Evolutionary conservation across 2,888 invertebrate genomes (phyloP).

Genomic region (Anticlea derivata): DNA sequence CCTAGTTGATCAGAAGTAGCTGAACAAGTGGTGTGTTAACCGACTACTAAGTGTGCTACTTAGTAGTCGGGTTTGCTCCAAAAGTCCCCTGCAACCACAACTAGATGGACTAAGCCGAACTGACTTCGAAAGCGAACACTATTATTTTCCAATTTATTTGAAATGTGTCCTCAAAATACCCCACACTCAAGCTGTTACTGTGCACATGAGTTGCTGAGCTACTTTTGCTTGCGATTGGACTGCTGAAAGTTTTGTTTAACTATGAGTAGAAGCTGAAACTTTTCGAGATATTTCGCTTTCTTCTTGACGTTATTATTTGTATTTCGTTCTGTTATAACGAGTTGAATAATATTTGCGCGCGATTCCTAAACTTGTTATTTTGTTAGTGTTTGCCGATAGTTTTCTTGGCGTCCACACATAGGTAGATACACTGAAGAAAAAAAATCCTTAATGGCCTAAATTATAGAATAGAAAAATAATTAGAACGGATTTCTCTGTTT

Average conservation of each 20-base stretch:
- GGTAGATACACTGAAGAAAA: not conserved
- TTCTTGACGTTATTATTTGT: slow-evolving; percentile 28
- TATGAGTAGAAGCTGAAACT: slow-evolving; percentile 23
- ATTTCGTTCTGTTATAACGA: slow-evolving; percentile 26
- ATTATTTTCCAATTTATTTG: no score
- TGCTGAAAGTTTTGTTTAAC: slow-evolving; percentile 21
- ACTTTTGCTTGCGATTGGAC: not conserved
- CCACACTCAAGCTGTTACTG: slow-evolving; percentile 1
- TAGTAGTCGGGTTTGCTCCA: no score
- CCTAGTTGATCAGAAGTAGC: not conserved
- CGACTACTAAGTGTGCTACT: no score
- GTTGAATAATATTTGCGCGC: slow-evolving; percentile 26
- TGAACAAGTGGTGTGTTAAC: not conserved
- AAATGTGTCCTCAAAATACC: no score
- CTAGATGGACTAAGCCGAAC: no score
- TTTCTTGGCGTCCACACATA: slow-evolving; percentile 2
- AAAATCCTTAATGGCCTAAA: not conserved
- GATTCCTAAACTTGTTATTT: slow-evolving; percentile 17
- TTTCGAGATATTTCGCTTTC: slow-evolving; percentile 18
- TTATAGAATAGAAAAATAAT: no score
- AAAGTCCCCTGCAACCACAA: no score
- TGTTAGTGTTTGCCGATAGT: slow-evolving; percentile 22
- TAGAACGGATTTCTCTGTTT: no score
- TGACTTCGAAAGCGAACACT: no score
- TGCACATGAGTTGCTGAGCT: not conserved